Evolutionary conservation across 2,888 invertebrate species (phyloP), one percentile per base, ranked within the genome.

Genomic region (Digitonthophagus gazella): DNA sequence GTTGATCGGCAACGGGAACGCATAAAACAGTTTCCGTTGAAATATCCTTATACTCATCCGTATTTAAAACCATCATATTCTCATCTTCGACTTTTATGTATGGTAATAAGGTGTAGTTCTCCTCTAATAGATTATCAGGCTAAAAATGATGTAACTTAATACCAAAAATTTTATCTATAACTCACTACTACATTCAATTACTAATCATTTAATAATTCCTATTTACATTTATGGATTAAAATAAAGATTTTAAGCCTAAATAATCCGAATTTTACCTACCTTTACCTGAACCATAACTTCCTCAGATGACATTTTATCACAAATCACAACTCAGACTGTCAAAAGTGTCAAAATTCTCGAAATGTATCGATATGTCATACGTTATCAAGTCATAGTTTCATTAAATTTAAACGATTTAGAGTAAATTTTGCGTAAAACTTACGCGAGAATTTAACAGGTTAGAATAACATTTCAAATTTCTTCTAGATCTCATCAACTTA

Each of bases 21-120:
- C 70, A 70, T 55, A 70, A 65, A 11, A 70, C 70, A 22, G 65
- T 58, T 65, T 70, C 70, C 28, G 67, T 61, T 56, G 57, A 18
- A 54, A 58, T 66, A 65, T 64, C 66, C 28, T 69, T 63, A 4
- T 67, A 69, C 6, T 58, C 58, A 58, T 67, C 65, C 54, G 64
- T 66, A 65, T 69, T 64, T 44, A 69, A 64, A 54, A 69, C 65
- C 69, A 69, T 69, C 67, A 69, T 66, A 22, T 67, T 67, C 22
- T 69, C 69, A 20, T 67, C 67, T 56, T 67, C 65, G 61, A 70
- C 61, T 67, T 70, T 70, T 54, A 70, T 67, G 61, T 67, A 70
- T 18, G 70, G 70, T 55, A 67, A 67, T 16, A 70, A 67, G 22
- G 70, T 65, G 22, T 67, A 70, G 67, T 56, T 70, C 65, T 70